phyloP scores from a whole-genome alignment of 2,113 vertebrate genomes.

The Tor tambroides region DNA sequence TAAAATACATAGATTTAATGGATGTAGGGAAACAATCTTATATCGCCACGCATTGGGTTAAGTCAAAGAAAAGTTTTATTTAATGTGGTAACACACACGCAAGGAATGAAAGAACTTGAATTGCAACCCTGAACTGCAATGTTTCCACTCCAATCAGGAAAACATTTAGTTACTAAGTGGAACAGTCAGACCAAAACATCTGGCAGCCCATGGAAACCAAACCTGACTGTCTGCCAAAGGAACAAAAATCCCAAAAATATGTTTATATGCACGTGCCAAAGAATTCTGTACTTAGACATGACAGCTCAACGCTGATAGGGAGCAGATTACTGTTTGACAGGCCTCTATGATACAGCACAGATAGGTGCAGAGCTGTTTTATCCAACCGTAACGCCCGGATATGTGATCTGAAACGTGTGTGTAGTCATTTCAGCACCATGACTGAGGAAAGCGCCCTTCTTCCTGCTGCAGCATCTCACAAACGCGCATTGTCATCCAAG shows the following conservation, averaged over 20 bases:
- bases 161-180: conserved; percentile 27
- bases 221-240: background rate
- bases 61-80: background rate
- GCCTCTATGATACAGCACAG: conserved; percentile 8
- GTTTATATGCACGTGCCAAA: conserved; percentile 16
- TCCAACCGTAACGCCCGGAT: background rate
- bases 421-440: conserved; percentile 73
- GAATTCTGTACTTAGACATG: conserved; percentile 22
- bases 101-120: background rate
- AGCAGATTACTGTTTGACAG: conserved; percentile 16
- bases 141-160: background rate
- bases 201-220: conserved; percentile 1
- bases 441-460: conserved; percentile 70
- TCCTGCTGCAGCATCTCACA: conserved; percentile 37
- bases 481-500: background rate
- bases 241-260: conserved; percentile 28
- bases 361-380: background rate
- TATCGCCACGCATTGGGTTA: background rate
- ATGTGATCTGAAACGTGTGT: background rate
- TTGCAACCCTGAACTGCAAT: background rate
- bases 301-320: background rate
- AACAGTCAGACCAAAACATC: conserved; percentile 27
- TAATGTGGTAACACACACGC: background rate
- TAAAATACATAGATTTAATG: background rate
- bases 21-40: background rate